Base-by-base conservation (phyloP, 2,888 invertebrate genomes). In the Eristalinus aeneus region DNA sequence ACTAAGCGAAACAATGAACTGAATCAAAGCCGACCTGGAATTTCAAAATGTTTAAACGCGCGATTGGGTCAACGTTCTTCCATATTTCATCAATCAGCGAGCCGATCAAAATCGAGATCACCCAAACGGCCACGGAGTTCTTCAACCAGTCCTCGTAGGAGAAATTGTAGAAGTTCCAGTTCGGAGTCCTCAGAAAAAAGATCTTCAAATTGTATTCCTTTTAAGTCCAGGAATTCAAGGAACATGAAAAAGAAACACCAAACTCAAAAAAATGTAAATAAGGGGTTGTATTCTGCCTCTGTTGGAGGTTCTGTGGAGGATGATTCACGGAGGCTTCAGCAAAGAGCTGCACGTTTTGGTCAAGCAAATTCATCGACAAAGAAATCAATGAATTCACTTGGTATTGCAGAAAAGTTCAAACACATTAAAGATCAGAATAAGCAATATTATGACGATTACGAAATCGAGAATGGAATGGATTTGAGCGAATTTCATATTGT, bases 401-500 rank as follows among this genome's bases (percentile, higher is more conserved):
- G 90, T 75, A 64, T n/a, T 22, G 53, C 68, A 12, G 81, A 75
- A 1, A 74, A 60, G 23, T 91, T 90, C 69, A 89, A 89, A 88
- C 88, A 89, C 88, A 88, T n/a, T 3, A 72, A 60, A n/a, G 71
- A 69, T 6, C 65, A 69, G 0, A 84, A 80, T 12, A 77, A 73
- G 34, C 77, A 77, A 56, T 92, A 94, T 46, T 91, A 94, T 87
- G 95, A 95, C 88, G 96, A 95, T 89, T 91, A 88, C 22, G 92
- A 93, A 82, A 94, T 95, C 88, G 94, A 95, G 85, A 96, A 92
- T 74, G 93, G 97, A 90, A 95, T 97, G 93, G 97, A 98, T 93
- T 95, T 97, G 93, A 95, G 95, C 89, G 96, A 96, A 91, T 95
- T 96, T 93, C 97, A 98, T 92, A 97, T 99, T 91, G 96, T 98